Base-by-base conservation (phyloP, 2,797 vertebrate genomes). In the Echiichthys vipera region DNA sequence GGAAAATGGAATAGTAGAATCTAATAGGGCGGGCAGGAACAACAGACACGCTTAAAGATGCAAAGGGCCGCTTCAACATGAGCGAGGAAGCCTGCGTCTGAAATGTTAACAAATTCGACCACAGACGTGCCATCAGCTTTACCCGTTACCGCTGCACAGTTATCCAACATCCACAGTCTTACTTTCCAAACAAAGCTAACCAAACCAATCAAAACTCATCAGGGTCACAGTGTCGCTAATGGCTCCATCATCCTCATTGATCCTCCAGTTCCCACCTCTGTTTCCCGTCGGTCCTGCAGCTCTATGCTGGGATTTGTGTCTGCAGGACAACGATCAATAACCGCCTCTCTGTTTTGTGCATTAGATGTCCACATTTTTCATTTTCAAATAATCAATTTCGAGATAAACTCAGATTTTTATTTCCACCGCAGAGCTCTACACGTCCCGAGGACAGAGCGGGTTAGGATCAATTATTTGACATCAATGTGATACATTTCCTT, bases 161-260 rank as follows among this genome's bases (percentile, higher is more conserved):
- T n/a, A 71, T 27, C 43, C 71, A 51, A 61, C 64, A 69, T 65
- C 34, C 39, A 80, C 79, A 67, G 70, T 29, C 51, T 59, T 25
- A 42, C 72, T 77, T 65, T 77, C 17, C 62, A 78, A 81, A 76
- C 67, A 50, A 61, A 7, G 61, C 59, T 37, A 58, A 40, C 54
- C 49, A 58, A 85, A 36, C 9, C 61, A 43, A 36, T 61, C 65
- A 37, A 42, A 57, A 47, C 62, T 57, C 32, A 5, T 5, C 50
- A 25, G 64, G 67, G 82, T 81, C 71, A 49, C 50, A 3, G 58
- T 45, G 65, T 62, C 80, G 63, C 85, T 88, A 87, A 91, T 86
- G 71, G 80, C 71, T 81, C 75, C 83, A 85, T 88, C 80, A 66
- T 74, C 61, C 66, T 63, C 80, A 91, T 89, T 78, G 89, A 90